Evolutionary conservation across 2,797 vertebrate species (phyloP).

Genomic region (Anguilla pacifica): DNA sequence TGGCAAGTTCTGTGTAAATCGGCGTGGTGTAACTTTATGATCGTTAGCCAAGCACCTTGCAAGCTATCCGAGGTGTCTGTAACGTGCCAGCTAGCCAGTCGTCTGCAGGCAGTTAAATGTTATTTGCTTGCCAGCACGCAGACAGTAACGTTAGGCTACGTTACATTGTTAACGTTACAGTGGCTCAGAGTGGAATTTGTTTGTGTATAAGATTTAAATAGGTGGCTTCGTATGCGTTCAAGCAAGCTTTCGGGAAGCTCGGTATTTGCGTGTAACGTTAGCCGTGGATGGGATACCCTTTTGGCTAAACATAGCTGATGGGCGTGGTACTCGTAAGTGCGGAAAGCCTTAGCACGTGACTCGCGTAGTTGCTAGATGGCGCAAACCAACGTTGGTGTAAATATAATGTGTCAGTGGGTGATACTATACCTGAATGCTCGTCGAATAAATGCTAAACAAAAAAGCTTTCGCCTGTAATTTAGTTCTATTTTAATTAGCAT

Average conservation of each 20-base stretch:
- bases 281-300: neutral
- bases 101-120: neutral
- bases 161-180: neutral
- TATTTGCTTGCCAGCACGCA: neutral
- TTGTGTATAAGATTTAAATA: neutral
- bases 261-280: neutral
- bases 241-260: neutral
- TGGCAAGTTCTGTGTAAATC: neutral
- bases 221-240: neutral
- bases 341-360: conserved; percentile 1
- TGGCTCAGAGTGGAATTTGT: neutral
- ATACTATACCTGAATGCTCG: neutral
- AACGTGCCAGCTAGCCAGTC: neutral
- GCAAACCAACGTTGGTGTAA: neutral
- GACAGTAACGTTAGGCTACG: neutral
- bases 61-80: neutral
- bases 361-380: neutral
- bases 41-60: neutral
- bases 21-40: neutral
- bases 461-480: neutral
- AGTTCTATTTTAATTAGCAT: neutral
- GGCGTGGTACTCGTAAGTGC: neutral
- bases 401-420: neutral
- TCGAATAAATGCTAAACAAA: neutral
- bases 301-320: neutral